Base-by-base conservation (phyloP, 2,797 vertebrate genomes). In the Enteromius thamalakanensis region DNA sequence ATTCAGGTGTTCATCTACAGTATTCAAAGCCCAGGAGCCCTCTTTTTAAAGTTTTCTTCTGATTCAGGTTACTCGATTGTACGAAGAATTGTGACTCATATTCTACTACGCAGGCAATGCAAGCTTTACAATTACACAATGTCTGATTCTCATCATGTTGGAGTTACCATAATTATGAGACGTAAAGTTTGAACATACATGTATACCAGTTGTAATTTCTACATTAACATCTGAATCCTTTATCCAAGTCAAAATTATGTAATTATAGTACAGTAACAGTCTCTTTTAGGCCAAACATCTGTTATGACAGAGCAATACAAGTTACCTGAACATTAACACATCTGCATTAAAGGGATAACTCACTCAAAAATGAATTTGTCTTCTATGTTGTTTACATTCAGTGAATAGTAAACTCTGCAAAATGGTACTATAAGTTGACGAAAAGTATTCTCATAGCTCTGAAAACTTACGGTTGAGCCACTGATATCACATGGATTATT, bases 1-100 rank as follows among this genome's bases (percentile, higher is more conserved):
- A 74, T 87, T 87, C 45, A 68, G 29, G 9, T 55, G 76, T 85
- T 85, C 76, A 79, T 76, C 69, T 84, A 68, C 23, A 69, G 51
- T 58, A 80, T 86, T 82, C 49, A 77, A 87, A 87, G 77, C 79
- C 29, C 49, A 34, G 32, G 19, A 68, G 82, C 67, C 65, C 26
- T 67, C 77, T 78, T 76, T 79, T 71, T 79, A 80, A 83, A 79
- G 65, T 47, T 78, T 70, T 71, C 7, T 71, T 83, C 65, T 21
- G 21, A 64, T 71, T 51, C 40, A 47, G n/a, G 21, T 26, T 40
- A 23, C 40, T 49, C 26, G 67, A 55, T 19, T 83, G 53, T 23
- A 83, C 0, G n/a, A 62, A 60, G 6, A 83, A 76, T 83, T 23
- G 37, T 34, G 37, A 68, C 47, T 76, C 26, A 23, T 60, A 77